Evolutionary conservation across 2,113 vertebrate species (phyloP).

Genomic region (Macrotis lagotis): DNA sequence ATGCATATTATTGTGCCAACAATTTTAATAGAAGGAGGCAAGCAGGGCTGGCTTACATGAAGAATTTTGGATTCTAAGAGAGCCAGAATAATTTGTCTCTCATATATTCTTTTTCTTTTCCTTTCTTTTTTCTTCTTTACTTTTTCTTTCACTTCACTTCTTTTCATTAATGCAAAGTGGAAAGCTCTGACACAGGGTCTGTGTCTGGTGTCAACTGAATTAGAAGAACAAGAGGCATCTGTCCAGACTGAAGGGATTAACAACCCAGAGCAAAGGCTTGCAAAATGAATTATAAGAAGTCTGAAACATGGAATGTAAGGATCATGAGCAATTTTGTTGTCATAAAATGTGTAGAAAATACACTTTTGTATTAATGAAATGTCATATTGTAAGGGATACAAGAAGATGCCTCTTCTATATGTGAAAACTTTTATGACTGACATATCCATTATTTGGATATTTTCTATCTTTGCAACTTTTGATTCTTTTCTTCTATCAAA

Average conservation of each 20-base stretch:
- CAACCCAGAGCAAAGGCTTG: background rate
- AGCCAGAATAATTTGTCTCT: background rate
- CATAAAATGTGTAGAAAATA: too few relatives aligned
- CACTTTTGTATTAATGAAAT: too few relatives aligned
- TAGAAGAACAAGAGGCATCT: background rate
- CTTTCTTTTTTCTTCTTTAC: background rate
- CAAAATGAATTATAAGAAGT: background rate
- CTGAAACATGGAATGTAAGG: background rate
- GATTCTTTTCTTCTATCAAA: background rate
- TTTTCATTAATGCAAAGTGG: background rate
- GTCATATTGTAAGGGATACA: too few relatives aligned
- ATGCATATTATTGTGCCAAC: background rate
- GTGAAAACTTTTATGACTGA: too few relatives aligned
- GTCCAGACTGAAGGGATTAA: background rate
- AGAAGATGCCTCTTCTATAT: too few relatives aligned
- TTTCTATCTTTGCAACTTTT: background rate
- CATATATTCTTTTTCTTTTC: background rate
- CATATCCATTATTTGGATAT: background rate
- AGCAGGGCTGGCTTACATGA: background rate
- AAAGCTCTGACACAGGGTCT: background rate
- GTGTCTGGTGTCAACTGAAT: background rate
- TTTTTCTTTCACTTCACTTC: background rate
- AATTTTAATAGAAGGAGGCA: background rate
- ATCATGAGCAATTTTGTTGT: too few relatives aligned
- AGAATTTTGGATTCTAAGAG: background rate